Base-by-base conservation (phyloP, 2,113 vertebrate genomes). In the Aythya baeri region DNA sequence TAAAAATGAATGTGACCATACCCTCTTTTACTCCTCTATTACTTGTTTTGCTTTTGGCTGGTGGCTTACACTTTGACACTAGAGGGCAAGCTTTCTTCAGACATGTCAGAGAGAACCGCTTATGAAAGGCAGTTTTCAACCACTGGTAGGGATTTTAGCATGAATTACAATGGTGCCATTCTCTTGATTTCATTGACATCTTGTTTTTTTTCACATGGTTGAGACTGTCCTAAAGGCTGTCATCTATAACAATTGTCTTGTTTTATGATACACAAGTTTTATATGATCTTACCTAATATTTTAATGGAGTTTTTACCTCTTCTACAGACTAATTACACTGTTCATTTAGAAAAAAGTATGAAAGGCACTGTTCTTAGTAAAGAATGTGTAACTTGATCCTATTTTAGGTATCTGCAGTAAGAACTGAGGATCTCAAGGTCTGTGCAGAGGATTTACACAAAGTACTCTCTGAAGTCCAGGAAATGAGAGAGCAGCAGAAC, bases 401-500 rank as follows among this genome's bases (percentile, higher is more conserved):
- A 0, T 92, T 93, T 25, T 46, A 98, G 98, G 96, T 96, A 11
- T 78, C 98, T 68, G 62, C 96, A 38, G 94, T 98, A 68, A 98
- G 97, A 94, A 86, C 74, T 7, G 97, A 98, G 49, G 97, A 98
- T 57, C 57, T 96, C 76, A 96, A 94, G 86, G 91, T 96, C 49
- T 96, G 93, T 41, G 72, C 90, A 0, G 93, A 97, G 34, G 96
- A 98, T 55, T 88, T 98, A 79, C 97, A 98, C 86, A 98, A 96
- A 91, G 95, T 97, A 18, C 92, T 97, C 22, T 92, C 96, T 25
- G 97, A 98, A 71, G 83, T 98, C 52, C 96, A 97, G 86, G 96
- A 97, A 34, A 96, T 98, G 91, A 97, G 86, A 57, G 95, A 97
- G 73, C 97, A 97, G 68, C 97, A 98, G 65, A 96, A 38, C 61